Evolutionary conservation across 2,113 vertebrate species (phyloP), one percentile per base, ranked within the genome.

Genomic region (Periophthalmodon schlosseri): DNA sequence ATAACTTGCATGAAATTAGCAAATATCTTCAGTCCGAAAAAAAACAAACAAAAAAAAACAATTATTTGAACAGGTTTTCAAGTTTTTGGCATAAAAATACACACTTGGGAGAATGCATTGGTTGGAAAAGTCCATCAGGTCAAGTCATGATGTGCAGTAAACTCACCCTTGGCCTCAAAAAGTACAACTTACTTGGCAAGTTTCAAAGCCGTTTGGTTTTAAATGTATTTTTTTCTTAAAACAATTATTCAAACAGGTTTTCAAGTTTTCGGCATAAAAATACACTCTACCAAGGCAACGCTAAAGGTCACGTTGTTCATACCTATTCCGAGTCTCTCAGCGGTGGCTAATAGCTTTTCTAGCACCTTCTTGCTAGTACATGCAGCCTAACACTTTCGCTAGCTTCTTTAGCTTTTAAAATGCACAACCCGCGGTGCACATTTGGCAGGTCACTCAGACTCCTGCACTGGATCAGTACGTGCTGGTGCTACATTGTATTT

Each of bases 251-350:
- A 18, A 18, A 5, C 49, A 50, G 49, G 5, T 50, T 16, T 50
- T 50, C 5, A 20, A 12, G 14, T 15, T 60, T 28, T 28, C 28
- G 57, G 2, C 2, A 9, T 56, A n/a, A 56, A 28, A 14, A 60
- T 23, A 69, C 69, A 75, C 56, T 77, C 70, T 83, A 75, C 70
- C 73, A 8, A 24, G 13, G 14, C 24, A 68, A 63, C 68, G 73
- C 66, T 64, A 7, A 67, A 21, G 65, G 67, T 64, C 74, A 76
- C 84, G 82, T 87, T 83, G 81, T 85, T 78, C 72, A 28, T 39
- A 34, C 34, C 67, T n/a, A 33, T 68, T 80, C 68, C 81, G 68
- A 54, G 70, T 71, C 52, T 61, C 52, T 61, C 49, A 14, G 67
- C 50, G 76, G 52, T 47, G n/a, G 73, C 74, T 71, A 78, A 84